Conservation (phyloP, 1,140 invertebrate species). For the Sinonovacula constricta region DNA sequence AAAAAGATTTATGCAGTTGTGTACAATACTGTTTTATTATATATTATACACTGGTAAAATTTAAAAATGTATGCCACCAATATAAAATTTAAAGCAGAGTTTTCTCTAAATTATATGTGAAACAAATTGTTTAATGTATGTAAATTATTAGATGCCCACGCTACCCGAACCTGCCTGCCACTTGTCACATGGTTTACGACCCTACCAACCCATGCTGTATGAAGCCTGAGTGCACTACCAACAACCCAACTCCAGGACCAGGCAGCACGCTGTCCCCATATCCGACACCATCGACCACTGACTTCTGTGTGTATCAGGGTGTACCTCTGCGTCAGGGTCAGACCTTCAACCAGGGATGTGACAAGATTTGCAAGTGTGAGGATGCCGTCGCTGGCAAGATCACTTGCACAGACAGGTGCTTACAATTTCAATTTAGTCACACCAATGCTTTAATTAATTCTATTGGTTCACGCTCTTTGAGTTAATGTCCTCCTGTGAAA, state of each 20-base stretch:
- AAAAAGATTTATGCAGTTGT: too few species aligned
- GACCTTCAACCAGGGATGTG: slow-evolving; percentile 67
- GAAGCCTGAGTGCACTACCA: slow-evolving; percentile 59
- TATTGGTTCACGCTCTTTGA: too few species aligned
- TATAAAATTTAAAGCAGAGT: too few species aligned
- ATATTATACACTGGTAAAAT: too few species aligned
- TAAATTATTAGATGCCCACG: slow-evolving; percentile 57
- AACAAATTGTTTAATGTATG: neutral
- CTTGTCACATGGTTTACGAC: slow-evolving; percentile 62
- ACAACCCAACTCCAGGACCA: slow-evolving; percentile 49
- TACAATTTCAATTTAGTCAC: too few species aligned
- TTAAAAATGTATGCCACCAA: too few species aligned
- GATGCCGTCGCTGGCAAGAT: slow-evolving; percentile 63
- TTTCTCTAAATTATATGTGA: too few species aligned
- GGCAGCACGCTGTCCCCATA: slow-evolving; percentile 17
- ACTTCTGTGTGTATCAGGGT: slow-evolving; percentile 69
- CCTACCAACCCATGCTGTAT: slow-evolving; percentile 66
- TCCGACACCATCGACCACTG: slow-evolving; percentile 34
- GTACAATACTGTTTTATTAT: too few species aligned
- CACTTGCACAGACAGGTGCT: slow-evolving; percentile 68
- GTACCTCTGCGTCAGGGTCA: slow-evolving; percentile 64
- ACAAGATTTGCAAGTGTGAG: slow-evolving; percentile 67
- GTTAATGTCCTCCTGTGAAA: too few species aligned
- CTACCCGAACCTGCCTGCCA: slow-evolving; percentile 59
- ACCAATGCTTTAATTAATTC: too few species aligned